These are phyloP conservation scores for Xiphophorus couchianus DNA, from an alignment of 2,113 vertebrate species.

Conservation along the genomic window DNA sequence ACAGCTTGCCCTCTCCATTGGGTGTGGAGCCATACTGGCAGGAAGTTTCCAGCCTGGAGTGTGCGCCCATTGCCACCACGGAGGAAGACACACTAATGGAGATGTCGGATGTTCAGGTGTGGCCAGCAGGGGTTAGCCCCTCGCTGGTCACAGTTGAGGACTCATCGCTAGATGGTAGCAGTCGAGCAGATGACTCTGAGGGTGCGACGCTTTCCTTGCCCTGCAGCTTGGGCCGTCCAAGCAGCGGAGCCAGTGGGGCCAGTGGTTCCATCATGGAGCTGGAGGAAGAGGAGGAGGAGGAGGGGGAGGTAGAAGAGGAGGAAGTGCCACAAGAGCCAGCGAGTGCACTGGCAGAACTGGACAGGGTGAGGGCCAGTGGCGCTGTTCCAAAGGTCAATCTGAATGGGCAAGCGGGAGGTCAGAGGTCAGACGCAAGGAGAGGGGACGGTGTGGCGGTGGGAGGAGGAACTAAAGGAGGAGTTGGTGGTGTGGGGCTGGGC, in stretches of 20 bases:
- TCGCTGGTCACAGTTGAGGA: constrained; percentile 97
- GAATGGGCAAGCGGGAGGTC: constrained; percentile 93
- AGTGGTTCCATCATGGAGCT: constrained; percentile 91
- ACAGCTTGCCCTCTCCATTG: constrained; percentile 93
- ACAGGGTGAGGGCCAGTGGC: constrained; percentile 77
- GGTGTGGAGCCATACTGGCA: constrained; percentile 96
- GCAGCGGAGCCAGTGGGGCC: constrained; percentile 82
- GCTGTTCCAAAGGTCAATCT: constrained; percentile 83
- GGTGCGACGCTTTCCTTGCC: constrained; percentile 86
- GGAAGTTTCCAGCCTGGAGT: constrained; percentile 93
- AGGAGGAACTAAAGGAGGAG: constrained; percentile 64
- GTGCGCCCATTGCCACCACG: constrained; percentile 91
- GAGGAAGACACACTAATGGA: constrained; percentile 96
- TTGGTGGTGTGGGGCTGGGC: constrained; percentile 77
- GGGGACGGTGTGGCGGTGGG: constrained; percentile 68
- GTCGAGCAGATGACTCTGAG: constrained; percentile 92
- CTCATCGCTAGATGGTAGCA: constrained; percentile 97
- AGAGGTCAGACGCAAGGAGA: constrained; percentile 91
- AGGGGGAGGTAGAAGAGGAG: constrained; percentile 73
- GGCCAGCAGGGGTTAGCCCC: constrained; percentile 92
- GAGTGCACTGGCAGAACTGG: constrained; percentile 58
- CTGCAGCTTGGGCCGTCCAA: constrained; percentile 82
- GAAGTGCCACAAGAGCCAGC: constrained; percentile 80
- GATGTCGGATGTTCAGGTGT: constrained; percentile 97
- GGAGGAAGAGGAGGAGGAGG: constrained; percentile 94